Base-by-base conservation (phyloP, 2,888 invertebrate species). In the Automeris io region DNA sequence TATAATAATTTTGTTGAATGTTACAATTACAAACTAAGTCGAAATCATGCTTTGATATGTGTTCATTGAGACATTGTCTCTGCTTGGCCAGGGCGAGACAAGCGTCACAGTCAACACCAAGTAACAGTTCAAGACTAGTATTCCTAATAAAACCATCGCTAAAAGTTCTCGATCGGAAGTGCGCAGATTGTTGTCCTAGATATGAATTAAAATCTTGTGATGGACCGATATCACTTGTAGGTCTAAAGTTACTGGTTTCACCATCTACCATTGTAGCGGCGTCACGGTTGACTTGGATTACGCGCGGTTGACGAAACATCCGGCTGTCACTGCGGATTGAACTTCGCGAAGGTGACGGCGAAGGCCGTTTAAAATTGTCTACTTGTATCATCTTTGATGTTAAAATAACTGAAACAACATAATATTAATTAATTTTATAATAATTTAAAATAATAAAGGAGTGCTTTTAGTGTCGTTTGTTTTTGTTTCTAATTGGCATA, bases 81-180 rank as follows among this genome's bases (percentile, higher is more conserved):
- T 81, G 80, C 18, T 85, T 71, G 8, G 85, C 83, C 31, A 87
- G 61, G 5, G 86, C 85, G 33, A 83, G 72, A 40, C 87, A 87
- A 33, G 87, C 85, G 49, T 87, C 87, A 47, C 87, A 87, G 47
- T 87, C 86, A 12, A 86, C 83, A n/a, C 87, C 87, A 2, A 87
- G 75, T 3, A 87, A 63, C 1, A 87, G 71, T 47, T 87, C 87
- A 18, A 87, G 78, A 51, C 87, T 87, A 23, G 83, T 81, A 54
- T 87, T 87, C 44, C 83, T 68, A 43, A 87, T 76, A 54, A 87
- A 87, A 34, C 87, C 87, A 40, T 87, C 87, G 49, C 87, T 87
- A 52, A 87, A 85, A 3, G 87, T 87, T 13, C 87, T 71, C 5
- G 87, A 86, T 35, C 87, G 76, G 47, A 85, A 85, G 46, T 82